Percentiles rank a stretch among this genome's conserved stretches.
Evolutionary conservation across 2,797 vertebrate genomes (phyloP).

Genomic region (Malurus leucopterus): DNA sequence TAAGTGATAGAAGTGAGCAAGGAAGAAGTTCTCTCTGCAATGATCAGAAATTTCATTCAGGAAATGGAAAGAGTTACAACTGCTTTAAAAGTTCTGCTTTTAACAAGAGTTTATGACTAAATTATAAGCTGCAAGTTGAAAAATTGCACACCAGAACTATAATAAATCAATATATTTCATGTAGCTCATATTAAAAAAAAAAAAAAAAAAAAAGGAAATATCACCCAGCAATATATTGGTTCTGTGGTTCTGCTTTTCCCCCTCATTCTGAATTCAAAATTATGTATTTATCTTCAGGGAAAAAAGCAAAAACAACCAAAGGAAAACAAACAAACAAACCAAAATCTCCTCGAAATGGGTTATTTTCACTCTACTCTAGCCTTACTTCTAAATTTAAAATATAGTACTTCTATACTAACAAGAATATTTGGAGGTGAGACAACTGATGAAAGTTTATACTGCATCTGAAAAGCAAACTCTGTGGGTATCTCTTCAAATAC

Average conservation of each 20-base stretch:
- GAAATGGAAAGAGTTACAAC: not conserved
- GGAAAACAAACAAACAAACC: not conserved
- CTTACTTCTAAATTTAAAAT: not conserved
- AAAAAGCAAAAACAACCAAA: too few species aligned
- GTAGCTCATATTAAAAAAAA: not conserved
- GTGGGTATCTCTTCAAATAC: not conserved
- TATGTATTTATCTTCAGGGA: not conserved
- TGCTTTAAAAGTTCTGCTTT: not conserved
- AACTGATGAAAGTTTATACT: not conserved
- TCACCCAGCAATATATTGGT: not conserved
- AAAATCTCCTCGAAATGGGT: not conserved
- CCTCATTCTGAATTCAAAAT: not conserved
- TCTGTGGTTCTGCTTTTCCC: fast-evolving
- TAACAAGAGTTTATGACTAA: not conserved
- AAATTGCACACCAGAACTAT: not conserved
- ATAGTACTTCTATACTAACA: not conserved
- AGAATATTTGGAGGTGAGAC: not conserved
- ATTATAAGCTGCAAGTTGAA: not conserved
- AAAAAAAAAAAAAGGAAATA: not conserved
- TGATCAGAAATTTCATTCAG: not conserved
- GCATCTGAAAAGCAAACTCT: not conserved
- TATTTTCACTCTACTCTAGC: not conserved
- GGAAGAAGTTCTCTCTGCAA: not conserved
- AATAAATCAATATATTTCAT: not conserved
- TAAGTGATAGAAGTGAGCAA: not conserved